Percentiles rank a stretch among this genome's conserved stretches.
phyloP scores from a whole-genome alignment of 2,113 vertebrate genomes.

The Nibea coibor region DNA sequence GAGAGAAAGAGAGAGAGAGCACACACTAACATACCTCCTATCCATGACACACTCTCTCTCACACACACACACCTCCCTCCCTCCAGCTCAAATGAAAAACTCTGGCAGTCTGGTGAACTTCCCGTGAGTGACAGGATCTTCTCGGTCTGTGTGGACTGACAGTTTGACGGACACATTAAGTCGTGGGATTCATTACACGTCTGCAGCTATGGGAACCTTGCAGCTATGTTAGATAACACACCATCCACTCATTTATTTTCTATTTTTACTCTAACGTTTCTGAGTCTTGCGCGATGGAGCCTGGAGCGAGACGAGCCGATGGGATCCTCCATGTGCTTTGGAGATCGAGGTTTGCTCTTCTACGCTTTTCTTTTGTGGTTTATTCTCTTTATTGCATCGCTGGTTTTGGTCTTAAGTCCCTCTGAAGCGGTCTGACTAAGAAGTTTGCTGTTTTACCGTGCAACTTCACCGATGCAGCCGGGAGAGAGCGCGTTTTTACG shows the following conservation, averaged over 20 bases:
- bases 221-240: constrained; percentile 37
- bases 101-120: constrained; percentile 34
- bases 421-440: not conserved
- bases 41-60: constrained; percentile 32
- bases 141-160: constrained; percentile 14
- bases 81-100: constrained; percentile 44
- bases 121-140: constrained; percentile 60
- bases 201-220: constrained; percentile 30
- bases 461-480: not conserved
- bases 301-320: constrained; percentile 34
- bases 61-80: constrained; percentile 45
- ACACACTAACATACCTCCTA: constrained; percentile 24
- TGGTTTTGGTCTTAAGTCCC: not conserved
- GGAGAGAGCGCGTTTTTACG: constrained; percentile 18
- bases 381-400: not conserved
- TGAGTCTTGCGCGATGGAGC: constrained; percentile 58
- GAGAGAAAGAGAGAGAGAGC: constrained; percentile 17
- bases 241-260: constrained; percentile 1
- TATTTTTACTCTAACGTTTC: not conserved
- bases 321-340: constrained; percentile 48
- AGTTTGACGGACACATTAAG: constrained; percentile 1
- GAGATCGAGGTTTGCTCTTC: constrained; percentile 66
- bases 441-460: not conserved
- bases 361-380: not conserved
- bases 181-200: constrained; percentile 2